Evolutionary conservation across 2,797 vertebrate genomes (phyloP).

Genomic region (Lemur catta): DNA sequence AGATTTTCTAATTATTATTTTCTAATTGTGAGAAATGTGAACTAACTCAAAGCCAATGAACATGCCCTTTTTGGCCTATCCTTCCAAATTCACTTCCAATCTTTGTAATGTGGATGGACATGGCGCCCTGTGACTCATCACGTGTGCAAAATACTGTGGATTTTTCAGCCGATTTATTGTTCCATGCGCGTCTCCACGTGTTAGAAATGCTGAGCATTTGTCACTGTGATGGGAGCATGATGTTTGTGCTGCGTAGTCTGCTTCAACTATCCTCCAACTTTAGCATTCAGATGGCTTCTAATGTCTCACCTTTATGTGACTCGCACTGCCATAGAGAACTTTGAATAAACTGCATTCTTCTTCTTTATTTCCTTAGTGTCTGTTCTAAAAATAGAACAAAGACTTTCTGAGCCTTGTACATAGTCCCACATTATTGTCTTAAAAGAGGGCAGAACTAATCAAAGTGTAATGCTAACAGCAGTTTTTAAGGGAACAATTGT

Average conservation of each 20-base stretch:
- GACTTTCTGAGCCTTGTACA: background rate
- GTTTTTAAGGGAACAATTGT: background rate
- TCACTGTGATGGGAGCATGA: rapidly evolving
- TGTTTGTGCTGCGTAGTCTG: rapidly evolving
- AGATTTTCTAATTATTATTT: background rate
- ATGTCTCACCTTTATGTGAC: background rate
- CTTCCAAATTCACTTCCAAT: background rate
- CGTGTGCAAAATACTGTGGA: rapidly evolving
- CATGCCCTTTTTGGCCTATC: background rate
- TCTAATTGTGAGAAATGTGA: background rate
- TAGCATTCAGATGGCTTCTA: background rate
- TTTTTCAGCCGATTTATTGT: background rate
- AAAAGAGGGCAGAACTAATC: background rate
- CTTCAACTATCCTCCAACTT: background rate
- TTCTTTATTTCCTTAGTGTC: background rate
- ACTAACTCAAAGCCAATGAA: background rate
- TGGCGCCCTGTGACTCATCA: background rate
- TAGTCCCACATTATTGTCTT: background rate
- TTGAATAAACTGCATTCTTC: background rate
- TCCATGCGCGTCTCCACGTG: rapidly evolving
- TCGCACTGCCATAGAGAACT: background rate
- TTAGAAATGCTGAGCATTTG: background rate
- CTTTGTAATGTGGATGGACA: rapidly evolving
- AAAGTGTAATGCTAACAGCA: background rate
- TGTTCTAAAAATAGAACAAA: background rate